These are phyloP conservation scores for Holcopasites calliopsidis DNA, from an alignment of 1,140 invertebrate species.

Conservation along the genomic window DNA sequence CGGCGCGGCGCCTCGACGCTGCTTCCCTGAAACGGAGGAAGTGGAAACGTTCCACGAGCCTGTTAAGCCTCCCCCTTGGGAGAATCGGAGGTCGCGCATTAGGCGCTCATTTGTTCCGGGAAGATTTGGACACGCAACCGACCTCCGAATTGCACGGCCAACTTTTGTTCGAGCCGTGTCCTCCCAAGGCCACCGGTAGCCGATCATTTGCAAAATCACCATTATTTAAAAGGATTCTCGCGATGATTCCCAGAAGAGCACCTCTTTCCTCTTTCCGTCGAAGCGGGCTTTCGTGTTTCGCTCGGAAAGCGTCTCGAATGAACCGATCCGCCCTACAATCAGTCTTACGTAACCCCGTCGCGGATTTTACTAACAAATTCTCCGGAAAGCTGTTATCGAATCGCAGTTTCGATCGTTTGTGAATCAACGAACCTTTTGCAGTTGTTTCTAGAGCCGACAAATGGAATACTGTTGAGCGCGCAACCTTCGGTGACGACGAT, in stretches of 20 bases:
- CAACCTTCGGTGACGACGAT: slow-evolving; percentile 1
- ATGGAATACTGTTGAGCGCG: too few relatives aligned
- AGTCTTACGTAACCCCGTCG: background rate
- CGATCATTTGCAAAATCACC: slow-evolving; percentile 7
- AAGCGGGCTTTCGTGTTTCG: too few relatives aligned
- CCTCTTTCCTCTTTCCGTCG: background rate
- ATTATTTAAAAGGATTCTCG: background rate
- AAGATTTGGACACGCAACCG: background rate
- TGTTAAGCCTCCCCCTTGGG: background rate
- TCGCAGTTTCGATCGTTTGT: too few relatives aligned
- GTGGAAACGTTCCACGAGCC: background rate
- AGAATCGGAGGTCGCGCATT: background rate
- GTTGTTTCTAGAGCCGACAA: too few relatives aligned
- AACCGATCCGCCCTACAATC: background rate
- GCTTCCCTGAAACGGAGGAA: background rate
- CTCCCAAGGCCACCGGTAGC: slow-evolving; percentile 37
- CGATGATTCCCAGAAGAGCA: background rate
- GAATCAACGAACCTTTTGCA: too few relatives aligned
- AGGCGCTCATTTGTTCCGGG: background rate
- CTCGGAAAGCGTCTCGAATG: too few relatives aligned
- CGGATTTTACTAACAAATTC: background rate
- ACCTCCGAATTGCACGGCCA: background rate
- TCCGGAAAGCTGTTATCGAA: too few relatives aligned
- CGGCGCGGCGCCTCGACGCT: too few relatives aligned
- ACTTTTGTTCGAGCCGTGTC: background rate